Evolutionary conservation across 2,113 vertebrate species (phyloP).

Genomic region (Ardeotis arabs): DNA sequence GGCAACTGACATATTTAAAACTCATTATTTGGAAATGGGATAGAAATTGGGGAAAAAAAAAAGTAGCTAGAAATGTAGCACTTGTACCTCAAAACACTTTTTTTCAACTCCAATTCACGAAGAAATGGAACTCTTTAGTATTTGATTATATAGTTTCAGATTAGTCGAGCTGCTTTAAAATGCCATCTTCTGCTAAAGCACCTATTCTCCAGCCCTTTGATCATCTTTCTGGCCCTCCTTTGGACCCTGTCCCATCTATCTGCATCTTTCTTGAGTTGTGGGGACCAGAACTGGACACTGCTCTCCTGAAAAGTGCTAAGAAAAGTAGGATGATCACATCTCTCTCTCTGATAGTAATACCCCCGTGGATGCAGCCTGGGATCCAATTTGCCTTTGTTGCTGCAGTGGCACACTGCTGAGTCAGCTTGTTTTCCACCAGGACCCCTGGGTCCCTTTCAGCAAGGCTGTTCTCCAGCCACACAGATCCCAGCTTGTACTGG

Average conservation of each 20-base stretch:
- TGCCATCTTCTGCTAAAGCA: background rate
- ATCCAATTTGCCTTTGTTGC: background rate
- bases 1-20: background rate
- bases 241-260: background rate
- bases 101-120: background rate
- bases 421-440: background rate
- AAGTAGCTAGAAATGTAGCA: background rate
- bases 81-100: background rate
- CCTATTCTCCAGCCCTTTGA: background rate
- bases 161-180: background rate
- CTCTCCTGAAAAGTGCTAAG: background rate
- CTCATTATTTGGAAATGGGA: background rate
- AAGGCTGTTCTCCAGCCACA: no score
- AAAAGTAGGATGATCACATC: no score
- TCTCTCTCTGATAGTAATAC: background rate
- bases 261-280: background rate
- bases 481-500: background rate
- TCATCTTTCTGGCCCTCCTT: fast-evolving
- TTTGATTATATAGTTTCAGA: background rate
- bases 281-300: background rate
- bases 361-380: background rate
- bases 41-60: background rate
- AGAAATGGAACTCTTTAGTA: background rate
- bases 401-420: fast-evolving
- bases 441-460: no score